A percentile compares a stretch with the other conserved stretches of the same genome.
These are phyloP conservation scores for Eilema griseolum DNA, from an alignment of 2,888 invertebrate species.

Conservation along the genomic window DNA sequence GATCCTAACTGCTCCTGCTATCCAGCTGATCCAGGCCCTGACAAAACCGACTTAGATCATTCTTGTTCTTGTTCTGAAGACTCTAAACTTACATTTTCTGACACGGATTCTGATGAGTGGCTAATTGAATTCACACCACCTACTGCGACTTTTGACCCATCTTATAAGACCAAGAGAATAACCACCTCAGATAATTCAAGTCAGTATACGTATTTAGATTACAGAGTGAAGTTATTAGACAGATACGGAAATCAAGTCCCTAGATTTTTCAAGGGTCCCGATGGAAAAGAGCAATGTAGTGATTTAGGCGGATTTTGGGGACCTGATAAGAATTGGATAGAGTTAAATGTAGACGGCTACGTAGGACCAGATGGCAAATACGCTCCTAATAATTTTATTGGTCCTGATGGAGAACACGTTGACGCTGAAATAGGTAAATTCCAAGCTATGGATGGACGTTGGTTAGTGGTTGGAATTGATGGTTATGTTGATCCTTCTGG, in stretches of 20 bases:
- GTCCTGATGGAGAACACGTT: slow-evolving; percentile 73
- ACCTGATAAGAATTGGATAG: slow-evolving; percentile 74
- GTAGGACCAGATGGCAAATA: slow-evolving; percentile 76
- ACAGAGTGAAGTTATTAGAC: slow-evolving; percentile 75
- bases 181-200: slow-evolving; percentile 58
- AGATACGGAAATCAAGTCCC: slow-evolving; percentile 75
- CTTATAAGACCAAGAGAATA: slow-evolving; percentile 68
- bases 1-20: slow-evolving; percentile 74
- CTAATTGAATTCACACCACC: slow-evolving; percentile 83
- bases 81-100: slow-evolving; percentile 63
- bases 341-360: slow-evolving; percentile 78
- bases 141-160: slow-evolving; percentile 71
- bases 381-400: slow-evolving; percentile 74
- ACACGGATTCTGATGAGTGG: slow-evolving; percentile 82
- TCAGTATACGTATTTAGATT: slow-evolving; percentile 78
- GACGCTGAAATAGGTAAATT: slow-evolving; percentile 75
- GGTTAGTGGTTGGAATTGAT: slow-evolving; percentile 76
- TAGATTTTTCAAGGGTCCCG: slow-evolving; percentile 77
- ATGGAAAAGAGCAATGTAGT: slow-evolving; percentile 79
- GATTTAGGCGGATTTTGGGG: slow-evolving; percentile 82
- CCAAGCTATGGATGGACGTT: slow-evolving; percentile 65
- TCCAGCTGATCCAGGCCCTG: slow-evolving; percentile 65
- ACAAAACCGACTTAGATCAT: slow-evolving; percentile 62
- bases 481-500: slow-evolving; percentile 72
- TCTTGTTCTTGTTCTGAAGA: slow-evolving; percentile 81